Base-by-base conservation (phyloP, 2,797 vertebrate genomes). In the Cheirogaleus major region DNA sequence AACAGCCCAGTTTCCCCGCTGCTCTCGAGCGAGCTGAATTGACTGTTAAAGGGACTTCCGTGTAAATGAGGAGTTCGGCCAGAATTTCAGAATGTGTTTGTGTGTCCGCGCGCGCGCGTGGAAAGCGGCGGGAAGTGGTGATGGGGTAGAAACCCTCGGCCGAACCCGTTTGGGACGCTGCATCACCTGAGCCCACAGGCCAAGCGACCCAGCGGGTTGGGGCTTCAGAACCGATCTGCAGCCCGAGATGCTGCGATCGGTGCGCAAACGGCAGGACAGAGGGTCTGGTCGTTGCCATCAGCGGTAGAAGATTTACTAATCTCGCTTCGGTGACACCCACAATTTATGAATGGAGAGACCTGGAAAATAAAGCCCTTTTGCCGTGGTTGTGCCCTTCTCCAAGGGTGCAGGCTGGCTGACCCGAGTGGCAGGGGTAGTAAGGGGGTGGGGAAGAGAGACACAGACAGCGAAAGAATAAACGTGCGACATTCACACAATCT, bases 401-500 rank as follows among this genome's bases (percentile, higher is more conserved):
- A 7, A 7, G 79, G 43, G 89, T 91, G 96, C 87, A 81, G 57
- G 52, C 93, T 17, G 5, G 84, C 87, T 82, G 86, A 93, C n/a
- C 92, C 22, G 43, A 97, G 78, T 43, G 89, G 96, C 87, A 97
- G 85, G 70, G 50, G 52, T 92, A 57, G 79, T 63, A 72, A 72
- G 81, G 81, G 89, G 78, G 48, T 70, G 96, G 83, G 75, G 75
- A 94, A 91, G 81, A 89, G 78, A 96, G 76, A 93, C 63, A 94
- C 63, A 80, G 92, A 95, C 80, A 96, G 81, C 4, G 65, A 97
- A 96, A 98, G 97, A 97, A 98, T 96, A 98, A 98, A 97, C 97
- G 96, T 95, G 92, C 69, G 67, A 89, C 82, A 96, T 70, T 91
- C 93, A 95, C 67, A 92, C 57, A 96, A 23, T 83, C 98, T 98